Evolutionary conservation across 2,113 vertebrate species (phyloP), one percentile per base, ranked within the genome.

Genomic region (Aspiorhynchus laticeps): DNA sequence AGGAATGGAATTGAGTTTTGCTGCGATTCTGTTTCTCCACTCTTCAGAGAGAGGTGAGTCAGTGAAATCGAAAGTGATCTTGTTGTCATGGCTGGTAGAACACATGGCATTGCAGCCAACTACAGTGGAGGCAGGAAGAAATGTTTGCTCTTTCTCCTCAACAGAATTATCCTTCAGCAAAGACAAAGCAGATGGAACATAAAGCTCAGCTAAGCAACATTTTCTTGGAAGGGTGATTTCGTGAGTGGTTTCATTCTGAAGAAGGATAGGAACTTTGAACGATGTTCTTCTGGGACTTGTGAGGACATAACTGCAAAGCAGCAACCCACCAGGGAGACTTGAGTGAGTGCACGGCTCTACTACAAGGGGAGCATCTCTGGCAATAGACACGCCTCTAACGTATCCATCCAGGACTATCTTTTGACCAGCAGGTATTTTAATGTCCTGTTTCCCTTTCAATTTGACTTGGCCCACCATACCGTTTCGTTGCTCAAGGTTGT

Each of bases 251-350:
- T 85, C 83, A 10, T 85, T 88, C 15, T 82, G 61, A 2, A 85
- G 38, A 7, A 80, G 53, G 19, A 88, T n/a, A 14, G 87, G 78
- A 1, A 88, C 38, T 80, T 76, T 87, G 31, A 82, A 87, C 2
- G 69, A 61, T 4, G 17, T 10, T 10, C 12, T 51, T 10, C 33
- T 65, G 6, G 77, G 87, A 73, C 76, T 65, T 9, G 77, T 17
- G 17, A 85, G 28, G 51, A 88, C 28, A 19, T 75, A 88, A 19
- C 43, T 85, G 21, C 78, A 85, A 38, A 88, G 36, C 0, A 81
- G 31, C 15, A 85, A 14, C 2, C 83, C 77, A 26, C 65, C 41
- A 5, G 83, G 78, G 1, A 85, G 26, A 21, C n/a, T 43, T 24
- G 41, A 48, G 21, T 61, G 31, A n/a, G 48, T 14, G 14, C 67